Evolutionary conservation across 2,888 invertebrate genomes (phyloP).

Genomic region (Chaitophorus viminalis): DNA sequence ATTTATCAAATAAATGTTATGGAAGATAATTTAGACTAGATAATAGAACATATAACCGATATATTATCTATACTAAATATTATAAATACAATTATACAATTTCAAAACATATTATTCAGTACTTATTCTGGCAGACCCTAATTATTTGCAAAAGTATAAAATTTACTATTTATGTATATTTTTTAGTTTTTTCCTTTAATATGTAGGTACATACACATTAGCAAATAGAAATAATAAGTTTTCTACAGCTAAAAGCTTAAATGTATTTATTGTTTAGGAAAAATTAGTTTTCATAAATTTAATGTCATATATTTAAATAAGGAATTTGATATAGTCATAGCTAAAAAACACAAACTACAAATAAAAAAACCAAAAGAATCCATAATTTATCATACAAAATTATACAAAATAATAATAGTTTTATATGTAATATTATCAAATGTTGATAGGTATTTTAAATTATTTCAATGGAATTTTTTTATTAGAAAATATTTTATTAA

Average conservation of each 20-base stretch:
- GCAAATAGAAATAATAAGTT: background rate
- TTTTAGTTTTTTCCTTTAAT: background rate
- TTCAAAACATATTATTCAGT: background rate
- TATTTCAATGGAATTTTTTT: background rate
- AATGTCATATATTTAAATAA: background rate
- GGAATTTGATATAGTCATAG: background rate
- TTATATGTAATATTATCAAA: too few relatives aligned
- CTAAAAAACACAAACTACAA: background rate
- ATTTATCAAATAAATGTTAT: conserved; percentile 18
- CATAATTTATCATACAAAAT: background rate
- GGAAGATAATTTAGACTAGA: background rate
- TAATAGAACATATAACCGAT: background rate
- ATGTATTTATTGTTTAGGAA: background rate
- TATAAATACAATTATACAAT: background rate
- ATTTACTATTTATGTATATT: background rate
- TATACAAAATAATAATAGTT: too few relatives aligned
- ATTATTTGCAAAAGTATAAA: background rate
- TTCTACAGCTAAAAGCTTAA: background rate
- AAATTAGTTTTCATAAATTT: background rate
- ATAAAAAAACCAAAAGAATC: background rate
- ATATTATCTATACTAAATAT: background rate
- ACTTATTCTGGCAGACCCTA: background rate
- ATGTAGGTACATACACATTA: background rate
- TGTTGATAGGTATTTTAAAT: too few relatives aligned
- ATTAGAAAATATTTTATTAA: background rate